A percentile compares a stretch with the other conserved stretches of the same genome.
These are phyloP conservation scores for Tiliqua scincoides DNA, from an alignment of 2,113 vertebrate genomes.

Conservation along the genomic window DNA sequence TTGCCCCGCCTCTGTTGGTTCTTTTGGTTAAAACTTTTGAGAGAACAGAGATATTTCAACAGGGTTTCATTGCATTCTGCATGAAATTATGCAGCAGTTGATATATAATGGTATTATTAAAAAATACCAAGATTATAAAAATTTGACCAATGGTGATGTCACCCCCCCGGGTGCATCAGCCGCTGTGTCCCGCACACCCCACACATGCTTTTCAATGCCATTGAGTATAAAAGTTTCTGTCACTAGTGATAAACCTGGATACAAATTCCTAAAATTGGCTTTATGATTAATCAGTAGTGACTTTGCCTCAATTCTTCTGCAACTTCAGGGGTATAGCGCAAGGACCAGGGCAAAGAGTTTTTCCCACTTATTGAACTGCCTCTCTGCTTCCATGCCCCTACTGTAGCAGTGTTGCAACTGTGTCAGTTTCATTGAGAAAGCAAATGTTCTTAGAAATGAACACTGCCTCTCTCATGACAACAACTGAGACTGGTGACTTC, in stretches of 20 bases:
- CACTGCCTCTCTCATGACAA: conserved; percentile 8
- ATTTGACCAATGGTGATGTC: too few relatives aligned
- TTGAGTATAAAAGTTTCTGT: too few relatives aligned
- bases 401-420: neutral
- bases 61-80: too few relatives aligned
- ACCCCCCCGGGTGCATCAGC: too few relatives aligned
- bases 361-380: neutral
- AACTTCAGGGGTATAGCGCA: neutral
- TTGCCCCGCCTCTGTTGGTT: too few relatives aligned
- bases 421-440: conserved; percentile 26
- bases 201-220: too few relatives aligned
- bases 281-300: neutral
- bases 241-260: neutral
- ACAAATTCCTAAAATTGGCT: conserved; percentile 4
- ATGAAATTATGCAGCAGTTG: too few relatives aligned
- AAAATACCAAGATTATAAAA: too few relatives aligned
- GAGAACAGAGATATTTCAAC: too few relatives aligned
- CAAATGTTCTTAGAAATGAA: neutral
- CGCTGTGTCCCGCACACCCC: too few relatives aligned
- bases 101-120: too few relatives aligned
- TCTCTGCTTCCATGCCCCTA: neutral
- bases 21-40: too few relatives aligned
- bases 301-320: conserved; percentile 29
- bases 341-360: conserved; percentile 21
- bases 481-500: neutral